Base-by-base conservation (phyloP, 2,888 invertebrate genomes). In the Ectobius pallidus region DNA sequence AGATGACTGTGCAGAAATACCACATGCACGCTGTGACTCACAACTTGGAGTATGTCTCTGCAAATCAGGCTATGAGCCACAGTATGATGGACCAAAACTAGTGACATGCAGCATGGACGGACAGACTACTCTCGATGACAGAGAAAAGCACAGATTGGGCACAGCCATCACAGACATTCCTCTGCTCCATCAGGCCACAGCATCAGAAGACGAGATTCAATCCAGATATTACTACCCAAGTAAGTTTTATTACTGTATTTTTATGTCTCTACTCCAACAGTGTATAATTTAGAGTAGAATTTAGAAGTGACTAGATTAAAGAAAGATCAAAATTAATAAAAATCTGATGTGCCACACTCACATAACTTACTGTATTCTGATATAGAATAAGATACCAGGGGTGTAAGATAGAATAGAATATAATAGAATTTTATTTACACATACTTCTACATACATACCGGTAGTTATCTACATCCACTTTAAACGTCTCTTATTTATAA, bases 131-230 rank as follows among this genome's bases (percentile, higher is more conserved):
- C 30, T 71, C 27, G 73, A 62, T 20, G 71, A 69, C 30, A 65
- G 63, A 25, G 63, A 39, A 4, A 39, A 61, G 11, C 69, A 52
- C 49, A 44, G 63, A 20, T 6, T 18, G 22, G 71, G 63, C 49
- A 52, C 55, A 16, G 14, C 18, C 34, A 52, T 75, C 70, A 68
- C 65, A 27, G 39, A 49, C 49, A n/a, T 25, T 6, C 65, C 65
- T 11, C 46, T 34, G 3, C 11, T 46, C n/a, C 63, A 63, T 11
- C 44, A 65, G n/a, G 32, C 46, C 20, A 25, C 70, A 30, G 63
- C 71, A 3, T 34, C 76, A 20, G 77, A 78, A 68, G 76, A 78
- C 4, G 77, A 78, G 74, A 76, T 76, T 18, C 78, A 77, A 72
- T 75, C 76, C 49, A 72, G 75, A 34, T 76, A 73, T 63, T 77